Evolutionary conservation across 2,888 invertebrate species (phyloP).

Genomic region (Amphimallon solstitiale): DNA sequence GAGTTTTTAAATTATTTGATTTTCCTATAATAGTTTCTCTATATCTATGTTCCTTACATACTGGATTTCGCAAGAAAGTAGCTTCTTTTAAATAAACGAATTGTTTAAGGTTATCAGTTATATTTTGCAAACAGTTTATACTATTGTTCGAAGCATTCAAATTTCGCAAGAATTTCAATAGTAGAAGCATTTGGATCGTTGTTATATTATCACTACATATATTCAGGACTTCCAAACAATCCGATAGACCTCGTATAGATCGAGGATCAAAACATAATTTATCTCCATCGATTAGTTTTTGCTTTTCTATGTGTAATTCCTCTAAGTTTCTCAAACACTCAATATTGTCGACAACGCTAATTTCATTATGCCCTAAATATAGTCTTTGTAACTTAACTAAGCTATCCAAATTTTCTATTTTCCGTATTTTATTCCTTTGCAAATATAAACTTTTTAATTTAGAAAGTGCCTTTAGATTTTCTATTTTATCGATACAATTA

Average conservation of each 20-base stretch:
- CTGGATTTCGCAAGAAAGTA: constrained; percentile 72
- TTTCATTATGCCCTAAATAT: constrained; percentile 77
- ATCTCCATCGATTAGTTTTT: constrained; percentile 67
- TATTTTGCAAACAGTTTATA: constrained; percentile 66
- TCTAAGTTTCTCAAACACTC: constrained; percentile 69
- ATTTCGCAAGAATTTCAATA: constrained; percentile 66
- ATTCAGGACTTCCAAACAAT: not conserved
- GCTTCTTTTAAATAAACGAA: constrained; percentile 68
- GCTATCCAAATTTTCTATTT: constrained; percentile 76
- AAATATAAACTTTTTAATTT: constrained; percentile 75
- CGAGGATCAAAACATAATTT: constrained; percentile 75
- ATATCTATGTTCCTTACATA: constrained; percentile 71
- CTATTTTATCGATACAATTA: constrained; percentile 70
- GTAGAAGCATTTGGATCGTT: constrained; percentile 60
- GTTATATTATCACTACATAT: constrained; percentile 60
- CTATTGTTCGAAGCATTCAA: constrained; percentile 70
- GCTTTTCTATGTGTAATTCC: constrained; percentile 77
- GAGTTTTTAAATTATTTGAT: constrained; percentile 66
- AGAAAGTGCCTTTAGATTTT: constrained; percentile 66
- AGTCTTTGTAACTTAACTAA: constrained; percentile 78
- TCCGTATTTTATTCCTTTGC: constrained; percentile 82
- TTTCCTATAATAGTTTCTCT: constrained; percentile 74
- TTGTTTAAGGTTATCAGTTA: constrained; percentile 67
- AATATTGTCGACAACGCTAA: constrained; percentile 76
- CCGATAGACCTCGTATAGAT: constrained; percentile 57